A percentile compares a stretch with the other conserved stretches of the same genome.
Conservation (phyloP, 2,888 invertebrate species). For the Lutraria lutraria region DNA sequence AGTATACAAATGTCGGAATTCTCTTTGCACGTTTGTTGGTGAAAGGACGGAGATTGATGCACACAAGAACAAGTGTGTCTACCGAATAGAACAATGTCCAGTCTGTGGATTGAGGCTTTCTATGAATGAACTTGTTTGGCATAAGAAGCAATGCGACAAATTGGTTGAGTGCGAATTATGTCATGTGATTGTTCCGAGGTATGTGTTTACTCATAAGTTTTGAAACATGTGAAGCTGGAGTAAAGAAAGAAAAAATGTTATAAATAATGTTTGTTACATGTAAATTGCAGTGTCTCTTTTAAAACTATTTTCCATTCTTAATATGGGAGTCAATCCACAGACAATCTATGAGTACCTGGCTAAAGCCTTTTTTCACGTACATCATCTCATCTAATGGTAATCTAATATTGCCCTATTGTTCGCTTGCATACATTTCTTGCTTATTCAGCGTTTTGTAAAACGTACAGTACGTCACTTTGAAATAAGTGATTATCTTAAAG, state of each 20-base stretch:
- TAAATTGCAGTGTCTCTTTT: neutral
- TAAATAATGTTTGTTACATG: neutral
- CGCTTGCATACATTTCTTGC: neutral
- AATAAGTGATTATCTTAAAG: too few species aligned
- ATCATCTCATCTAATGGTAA: neutral
- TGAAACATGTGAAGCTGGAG: neutral
- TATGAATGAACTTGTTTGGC: slow-evolving; percentile 31
- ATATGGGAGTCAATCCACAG: neutral
- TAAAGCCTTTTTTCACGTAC: neutral
- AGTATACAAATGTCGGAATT: slow-evolving; percentile 26
- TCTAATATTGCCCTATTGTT: neutral
- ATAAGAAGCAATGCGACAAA: slow-evolving; percentile 39
- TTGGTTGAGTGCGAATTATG: slow-evolving; percentile 36
- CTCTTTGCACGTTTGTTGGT: slow-evolving; percentile 22
- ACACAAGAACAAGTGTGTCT: slow-evolving; percentile 28
- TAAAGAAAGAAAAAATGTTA: neutral
- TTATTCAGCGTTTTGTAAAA: too few species aligned
- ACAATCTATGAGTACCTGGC: neutral
- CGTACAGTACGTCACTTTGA: too few species aligned
- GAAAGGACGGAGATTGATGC: neutral
- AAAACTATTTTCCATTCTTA: neutral
- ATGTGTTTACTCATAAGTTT: neutral
- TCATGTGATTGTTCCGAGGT: slow-evolving; percentile 19
- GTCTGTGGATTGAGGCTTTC: slow-evolving; percentile 39
- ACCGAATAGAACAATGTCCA: slow-evolving; percentile 28